Evolutionary conservation across 1,140 invertebrate species (phyloP).

Genomic region (Nomia melanderi): DNA sequence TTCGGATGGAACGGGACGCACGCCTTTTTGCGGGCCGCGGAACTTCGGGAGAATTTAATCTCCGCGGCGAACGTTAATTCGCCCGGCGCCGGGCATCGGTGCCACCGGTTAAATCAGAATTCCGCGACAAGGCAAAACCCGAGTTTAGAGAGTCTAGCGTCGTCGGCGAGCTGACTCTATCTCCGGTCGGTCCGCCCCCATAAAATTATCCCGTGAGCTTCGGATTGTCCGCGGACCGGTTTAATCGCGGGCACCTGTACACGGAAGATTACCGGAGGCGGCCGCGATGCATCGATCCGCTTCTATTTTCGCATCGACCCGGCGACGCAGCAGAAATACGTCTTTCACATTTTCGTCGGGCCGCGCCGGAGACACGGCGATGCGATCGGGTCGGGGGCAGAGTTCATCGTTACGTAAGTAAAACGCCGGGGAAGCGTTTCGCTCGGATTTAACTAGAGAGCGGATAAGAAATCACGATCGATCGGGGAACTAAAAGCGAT

Average conservation of each 20-base stretch:
- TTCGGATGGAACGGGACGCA: constrained; percentile 27
- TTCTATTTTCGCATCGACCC: too few relatives aligned
- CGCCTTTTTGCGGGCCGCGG: constrained; percentile 26
- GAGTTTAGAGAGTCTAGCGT: too few relatives aligned
- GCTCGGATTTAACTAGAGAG: constrained; percentile 47
- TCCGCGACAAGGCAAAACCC: constrained; percentile 38
- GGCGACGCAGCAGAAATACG: too few relatives aligned
- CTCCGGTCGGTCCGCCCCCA: too few relatives aligned
- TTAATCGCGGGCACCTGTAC: not conserved
- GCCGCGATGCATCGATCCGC: too few relatives aligned
- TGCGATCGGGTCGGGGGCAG: too few relatives aligned
- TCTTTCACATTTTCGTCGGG: too few relatives aligned
- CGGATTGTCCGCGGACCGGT: not conserved
- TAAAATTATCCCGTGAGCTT: not conserved
- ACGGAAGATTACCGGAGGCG: too few relatives aligned
- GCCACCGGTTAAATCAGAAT: constrained; percentile 61
- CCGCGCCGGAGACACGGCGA: too few relatives aligned
- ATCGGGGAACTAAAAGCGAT: constrained; percentile 54
- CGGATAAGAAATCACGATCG: constrained; percentile 40
- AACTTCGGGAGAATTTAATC: constrained; percentile 56
- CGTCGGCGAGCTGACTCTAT: too few relatives aligned
- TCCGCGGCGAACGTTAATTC: constrained; percentile 55
- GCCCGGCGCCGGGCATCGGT: constrained; percentile 56
- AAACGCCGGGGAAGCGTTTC: constrained; percentile 20
- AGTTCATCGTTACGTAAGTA: constrained; percentile 58